These are phyloP conservation scores for Belgica antarctica DNA, from an alignment of 2,888 invertebrate species.

Conservation along the genomic window DNA sequence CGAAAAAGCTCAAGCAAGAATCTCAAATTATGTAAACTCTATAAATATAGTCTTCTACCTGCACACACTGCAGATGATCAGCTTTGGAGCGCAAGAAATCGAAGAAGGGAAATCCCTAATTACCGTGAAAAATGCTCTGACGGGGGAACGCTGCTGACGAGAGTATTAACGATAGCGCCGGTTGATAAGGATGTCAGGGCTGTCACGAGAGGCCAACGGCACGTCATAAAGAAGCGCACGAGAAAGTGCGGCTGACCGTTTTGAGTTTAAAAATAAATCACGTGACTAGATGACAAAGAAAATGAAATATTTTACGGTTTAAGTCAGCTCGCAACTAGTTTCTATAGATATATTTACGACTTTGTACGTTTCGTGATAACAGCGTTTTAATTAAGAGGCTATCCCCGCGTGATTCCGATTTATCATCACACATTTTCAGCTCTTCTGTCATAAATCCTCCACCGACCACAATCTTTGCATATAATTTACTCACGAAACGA, in stretches of 20 bases:
- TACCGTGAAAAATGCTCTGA: conserved; percentile 9
- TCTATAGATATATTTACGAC: neutral
- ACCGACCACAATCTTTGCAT: neutral
- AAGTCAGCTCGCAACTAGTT: conserved; percentile 19
- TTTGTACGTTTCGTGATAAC: neutral
- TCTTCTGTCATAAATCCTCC: conserved; percentile 13
- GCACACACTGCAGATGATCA: too few species aligned
- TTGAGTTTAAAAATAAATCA: conserved; percentile 29
- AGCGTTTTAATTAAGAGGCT: conserved; percentile 22
- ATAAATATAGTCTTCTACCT: too few species aligned
- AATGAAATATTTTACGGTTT: conserved; percentile 1
- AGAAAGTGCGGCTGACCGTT: neutral
- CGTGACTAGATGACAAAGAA: neutral
- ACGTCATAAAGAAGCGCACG: neutral
- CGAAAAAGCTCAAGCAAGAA: too few species aligned
- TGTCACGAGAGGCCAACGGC: neutral
- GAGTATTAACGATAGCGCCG: neutral
- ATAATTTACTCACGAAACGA: neutral
- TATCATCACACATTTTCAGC: neutral
- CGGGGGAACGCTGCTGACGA: neutral
- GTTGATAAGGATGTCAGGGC: conserved; percentile 25
- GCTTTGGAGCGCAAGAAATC: neutral
- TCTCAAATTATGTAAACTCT: too few species aligned
- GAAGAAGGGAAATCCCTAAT: conserved; percentile 27
- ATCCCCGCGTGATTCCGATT: neutral